These are phyloP conservation scores for Tenthredo distinguenda DNA, from an alignment of 2,888 invertebrate genomes.

Conservation along the genomic window DNA sequence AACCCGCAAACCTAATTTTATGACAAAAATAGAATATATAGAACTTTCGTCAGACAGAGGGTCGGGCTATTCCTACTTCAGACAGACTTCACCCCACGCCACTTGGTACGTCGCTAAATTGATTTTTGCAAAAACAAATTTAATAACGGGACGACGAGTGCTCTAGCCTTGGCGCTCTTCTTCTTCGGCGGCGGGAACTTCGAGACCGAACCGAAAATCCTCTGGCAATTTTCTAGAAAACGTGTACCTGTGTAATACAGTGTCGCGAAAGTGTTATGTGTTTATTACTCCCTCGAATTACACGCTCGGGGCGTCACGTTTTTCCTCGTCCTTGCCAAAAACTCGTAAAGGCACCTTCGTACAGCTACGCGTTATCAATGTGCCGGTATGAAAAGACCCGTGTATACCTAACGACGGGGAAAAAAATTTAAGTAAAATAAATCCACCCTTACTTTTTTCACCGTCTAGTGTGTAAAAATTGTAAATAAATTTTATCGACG, in stretches of 20 bases:
- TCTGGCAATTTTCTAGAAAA: constrained; percentile 44
- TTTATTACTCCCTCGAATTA: constrained; percentile 36
- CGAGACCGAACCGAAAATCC: constrained; percentile 33
- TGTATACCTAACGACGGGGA: too few relatives aligned
- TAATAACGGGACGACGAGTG: constrained; percentile 40
- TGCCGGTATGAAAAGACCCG: background rate
- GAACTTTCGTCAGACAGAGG: background rate
- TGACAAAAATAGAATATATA: background rate
- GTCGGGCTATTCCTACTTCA: background rate
- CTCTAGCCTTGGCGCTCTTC: background rate
- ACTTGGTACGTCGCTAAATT: constrained; percentile 26
- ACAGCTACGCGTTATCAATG: constrained; percentile 6
- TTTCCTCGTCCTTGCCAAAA: constrained; percentile 15
- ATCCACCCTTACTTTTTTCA: background rate
- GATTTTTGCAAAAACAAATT: constrained; percentile 45
- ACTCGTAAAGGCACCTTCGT: constrained; percentile 6
- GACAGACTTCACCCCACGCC: constrained; percentile 12
- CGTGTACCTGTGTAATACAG: background rate
- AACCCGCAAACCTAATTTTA: background rate
- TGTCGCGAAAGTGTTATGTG: constrained; percentile 42
- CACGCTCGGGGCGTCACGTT: constrained; percentile 37
- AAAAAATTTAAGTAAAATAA: background rate
- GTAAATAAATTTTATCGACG: background rate
- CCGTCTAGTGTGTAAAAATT: background rate
- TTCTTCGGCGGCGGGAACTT: background rate